Evolutionary conservation across 2,797 vertebrate genomes (phyloP), one percentile per base, ranked within the genome.

Genomic region (Sus cebifrons): DNA sequence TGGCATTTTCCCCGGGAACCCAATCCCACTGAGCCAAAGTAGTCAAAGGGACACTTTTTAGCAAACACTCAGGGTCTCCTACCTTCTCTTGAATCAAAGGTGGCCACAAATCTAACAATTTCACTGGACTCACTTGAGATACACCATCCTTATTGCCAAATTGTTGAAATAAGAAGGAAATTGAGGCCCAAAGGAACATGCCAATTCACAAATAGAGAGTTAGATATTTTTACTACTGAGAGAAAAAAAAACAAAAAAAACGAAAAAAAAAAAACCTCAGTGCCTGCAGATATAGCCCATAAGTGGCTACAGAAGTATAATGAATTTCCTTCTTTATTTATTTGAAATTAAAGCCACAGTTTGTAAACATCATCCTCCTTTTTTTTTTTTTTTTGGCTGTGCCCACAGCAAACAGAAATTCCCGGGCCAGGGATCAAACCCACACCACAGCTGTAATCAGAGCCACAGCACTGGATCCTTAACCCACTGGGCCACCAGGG

Each of bases 121-220:
- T 95, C 58, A 71, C 36, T 25, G 68, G 44, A 75, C 27, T 88
- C 60, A 13, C 25, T 21, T 54, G 52, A 44, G 16, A 54, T 62
- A 9, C 73, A 23, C 64, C 73, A 62, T 92, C 27, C 56, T 81
- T 86, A 54, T 13, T 85, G 14, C 18, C 58, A 87, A 56, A 78
- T 14, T 73, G n/a, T 94, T 90, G 29, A 60, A 58, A 58, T 96
- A 68, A 82, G 71, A 94, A 93, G 78, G 67, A 91, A 73, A 67
- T 52, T 13, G 9, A 86, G 79, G 49, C 17, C 58, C 68, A 96
- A 60, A 71, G 88, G 58, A 85, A 60, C 27, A 82, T 82, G 36
- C 67, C 60, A 83, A 58, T 64, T 94, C 29, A n/a, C 84, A 95
- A 92, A 60, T 81, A 71, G 4, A 87, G 29, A 79, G 56, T 87